Evolutionary conservation across 2,113 vertebrate species (phyloP).

Genomic region (Antechinus stuartii): DNA sequence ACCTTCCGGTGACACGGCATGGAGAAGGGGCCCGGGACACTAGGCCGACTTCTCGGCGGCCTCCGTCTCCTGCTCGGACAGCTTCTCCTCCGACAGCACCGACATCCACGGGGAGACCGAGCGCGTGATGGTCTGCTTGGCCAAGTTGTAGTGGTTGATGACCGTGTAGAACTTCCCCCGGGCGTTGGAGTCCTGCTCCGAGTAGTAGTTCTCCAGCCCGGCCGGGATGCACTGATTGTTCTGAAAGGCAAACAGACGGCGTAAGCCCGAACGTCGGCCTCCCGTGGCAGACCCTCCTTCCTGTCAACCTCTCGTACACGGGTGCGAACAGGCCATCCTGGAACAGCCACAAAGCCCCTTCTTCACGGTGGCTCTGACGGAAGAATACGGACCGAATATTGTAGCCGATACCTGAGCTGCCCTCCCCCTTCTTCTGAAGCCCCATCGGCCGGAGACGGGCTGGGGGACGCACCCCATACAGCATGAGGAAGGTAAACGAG

Average conservation of each 20-base stretch:
- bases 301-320: no score
- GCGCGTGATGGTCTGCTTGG: conserved; percentile 95
- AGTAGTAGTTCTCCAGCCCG: conserved; percentile 93
- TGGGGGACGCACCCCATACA: no score
- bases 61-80: conserved; percentile 95
- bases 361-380: no score
- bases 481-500: no score
- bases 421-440: not conserved
- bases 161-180: conserved; percentile 95
- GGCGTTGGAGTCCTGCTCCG: conserved; percentile 91
- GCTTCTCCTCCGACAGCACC: conserved; percentile 95
- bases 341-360: no score
- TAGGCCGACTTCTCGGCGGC: conserved; percentile 93
- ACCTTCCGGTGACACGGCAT: conserved; percentile 81
- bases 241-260: conserved; percentile 82
- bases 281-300: no score
- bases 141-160: conserved; percentile 97
- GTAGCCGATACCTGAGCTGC: not conserved
- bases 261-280: no score
- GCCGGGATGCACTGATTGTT: conserved; percentile 94
- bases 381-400: no score
- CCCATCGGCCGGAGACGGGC: no score
- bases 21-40: conserved; percentile 72
- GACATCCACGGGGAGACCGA: conserved; percentile 97
- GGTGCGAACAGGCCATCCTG: no score